These are phyloP conservation scores for Leucoptera coffeella DNA, from an alignment of 2,888 invertebrate species.

Conservation along the genomic window DNA sequence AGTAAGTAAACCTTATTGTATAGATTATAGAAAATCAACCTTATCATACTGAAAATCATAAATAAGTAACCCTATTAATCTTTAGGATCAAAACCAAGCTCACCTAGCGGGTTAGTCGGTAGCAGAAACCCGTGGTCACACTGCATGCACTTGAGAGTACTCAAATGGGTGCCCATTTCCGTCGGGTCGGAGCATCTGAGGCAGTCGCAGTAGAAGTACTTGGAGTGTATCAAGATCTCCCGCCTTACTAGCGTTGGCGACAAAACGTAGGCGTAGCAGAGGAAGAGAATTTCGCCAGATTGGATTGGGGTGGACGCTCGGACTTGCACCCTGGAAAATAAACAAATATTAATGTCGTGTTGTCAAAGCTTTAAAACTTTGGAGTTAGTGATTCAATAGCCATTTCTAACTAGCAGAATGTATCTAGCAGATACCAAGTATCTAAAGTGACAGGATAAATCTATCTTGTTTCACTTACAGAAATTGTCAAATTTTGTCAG, in stretches of 20 bases:
- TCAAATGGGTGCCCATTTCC: constrained; percentile 73
- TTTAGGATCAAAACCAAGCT: constrained; percentile 7
- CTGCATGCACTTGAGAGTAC: constrained; percentile 72
- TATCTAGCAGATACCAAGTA: too few relatives aligned
- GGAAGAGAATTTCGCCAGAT: constrained; percentile 58
- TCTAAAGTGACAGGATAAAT: too few relatives aligned
- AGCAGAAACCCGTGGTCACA: constrained; percentile 67
- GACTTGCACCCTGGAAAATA: constrained; percentile 57
- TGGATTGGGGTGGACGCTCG: constrained; percentile 62
- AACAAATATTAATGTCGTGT: too few relatives aligned
- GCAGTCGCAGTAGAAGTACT: constrained; percentile 76
- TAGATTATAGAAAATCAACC: too few relatives aligned
- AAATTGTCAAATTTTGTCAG: too few relatives aligned
- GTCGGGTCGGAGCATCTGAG: constrained; percentile 70
- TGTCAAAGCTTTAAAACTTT: too few relatives aligned
- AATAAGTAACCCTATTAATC: too few relatives aligned
- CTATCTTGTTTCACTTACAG: too few relatives aligned
- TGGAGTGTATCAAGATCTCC: constrained; percentile 63
- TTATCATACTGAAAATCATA: too few relatives aligned
- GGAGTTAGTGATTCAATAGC: too few relatives aligned
- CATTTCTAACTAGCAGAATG: too few relatives aligned
- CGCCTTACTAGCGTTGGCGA: constrained; percentile 67
- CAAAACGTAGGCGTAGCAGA: constrained; percentile 72
- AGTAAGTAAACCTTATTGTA: too few relatives aligned
- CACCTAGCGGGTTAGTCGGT: constrained; percentile 62